Evolutionary conservation across 1,140 invertebrate genomes (phyloP), one percentile per base, ranked within the genome.

Genomic region (Camponotus floridanus): DNA sequence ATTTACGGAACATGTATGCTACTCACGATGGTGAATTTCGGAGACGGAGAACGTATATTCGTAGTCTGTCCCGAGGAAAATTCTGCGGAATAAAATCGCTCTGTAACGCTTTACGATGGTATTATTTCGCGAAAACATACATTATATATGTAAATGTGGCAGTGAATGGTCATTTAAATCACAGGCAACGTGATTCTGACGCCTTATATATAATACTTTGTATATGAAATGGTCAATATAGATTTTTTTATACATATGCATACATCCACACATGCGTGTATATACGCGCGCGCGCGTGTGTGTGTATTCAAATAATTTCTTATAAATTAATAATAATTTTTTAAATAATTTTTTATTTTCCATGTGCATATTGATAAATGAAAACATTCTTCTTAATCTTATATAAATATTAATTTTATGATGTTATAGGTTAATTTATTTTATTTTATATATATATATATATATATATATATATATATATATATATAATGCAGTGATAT

Each of bases 1-100:
- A 76, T 86, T 89, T 79, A 59, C 83, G 62, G 61, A 74, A 78
- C 71, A 21, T 67, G 48, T 86, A 71, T 86, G 59, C 65, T 64
- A 45, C 42, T 84, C 71, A 83, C 59, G 55, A 59, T 18, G 67
- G 73, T 62, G 80, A 79, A 86, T 86, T 51, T 70, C 55, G 68
- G 67, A 83, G 39, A 31, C 39, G 45, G 67, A 62, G 57, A 73
- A 79, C 73, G 80, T 74, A 85, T 74, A 76, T 86, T 76, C 73
- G n/a, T 33, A 8, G 57, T 42, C 57, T 70, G 70, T 89, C 31
- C 64, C 31, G 70, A 26, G 59, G 73, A 89, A 89, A 79, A 89
- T 86, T 73, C 13, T 45, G 42, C 48, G 61, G 68, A 48, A 84
- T 61, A 70, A 84, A 87, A 83, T 78, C 78, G 73, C 81, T 57